A percentile compares a stretch with the other conserved stretches of the same genome.
Conservation (phyloP, 2,888 invertebrate species). For the Oxyscelio sp. region DNA sequence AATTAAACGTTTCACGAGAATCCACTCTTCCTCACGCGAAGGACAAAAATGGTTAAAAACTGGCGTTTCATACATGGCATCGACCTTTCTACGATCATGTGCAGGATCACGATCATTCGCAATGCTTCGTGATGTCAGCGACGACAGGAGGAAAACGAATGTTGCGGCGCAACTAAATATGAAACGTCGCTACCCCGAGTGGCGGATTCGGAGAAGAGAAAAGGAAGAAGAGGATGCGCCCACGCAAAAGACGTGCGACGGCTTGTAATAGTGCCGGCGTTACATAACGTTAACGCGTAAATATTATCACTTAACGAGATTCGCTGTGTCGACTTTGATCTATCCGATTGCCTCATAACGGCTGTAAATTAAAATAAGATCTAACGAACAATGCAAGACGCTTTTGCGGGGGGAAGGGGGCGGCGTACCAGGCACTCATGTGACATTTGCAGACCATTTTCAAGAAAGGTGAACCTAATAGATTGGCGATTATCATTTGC, state of each 20-base stretch:
- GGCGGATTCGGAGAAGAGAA: conserved; percentile 24
- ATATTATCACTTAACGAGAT: conserved; percentile 58
- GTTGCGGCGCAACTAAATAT: conserved; percentile 63
- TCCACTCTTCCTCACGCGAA: conserved; percentile 45
- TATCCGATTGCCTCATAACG: conserved; percentile 39
- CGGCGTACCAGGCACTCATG: background rate
- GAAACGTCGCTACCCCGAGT: conserved; percentile 16
- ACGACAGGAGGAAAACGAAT: conserved; percentile 54
- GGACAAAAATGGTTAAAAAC: conserved; percentile 61
- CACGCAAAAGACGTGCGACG: conserved; percentile 49
- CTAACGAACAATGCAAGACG: background rate
- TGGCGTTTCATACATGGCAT: conserved; percentile 59
- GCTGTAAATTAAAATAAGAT: conserved; percentile 11
- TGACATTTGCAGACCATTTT: conserved; percentile 15
- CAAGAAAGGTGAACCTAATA: background rate
- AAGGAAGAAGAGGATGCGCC: conserved; percentile 66
- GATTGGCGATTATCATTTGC: background rate
- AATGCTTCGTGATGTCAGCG: conserved; percentile 59
- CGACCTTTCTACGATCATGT: conserved; percentile 62
- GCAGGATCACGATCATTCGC: conserved; percentile 59
- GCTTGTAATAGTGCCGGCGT: conserved; percentile 75
- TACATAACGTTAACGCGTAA: conserved; percentile 76
- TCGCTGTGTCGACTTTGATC: conserved; percentile 37
- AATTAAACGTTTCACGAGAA: conserved; percentile 5
- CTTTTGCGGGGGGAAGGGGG: background rate